phyloP scores from a whole-genome alignment of 2,113 vertebrate species.

The Theristicus caerulescens region DNA sequence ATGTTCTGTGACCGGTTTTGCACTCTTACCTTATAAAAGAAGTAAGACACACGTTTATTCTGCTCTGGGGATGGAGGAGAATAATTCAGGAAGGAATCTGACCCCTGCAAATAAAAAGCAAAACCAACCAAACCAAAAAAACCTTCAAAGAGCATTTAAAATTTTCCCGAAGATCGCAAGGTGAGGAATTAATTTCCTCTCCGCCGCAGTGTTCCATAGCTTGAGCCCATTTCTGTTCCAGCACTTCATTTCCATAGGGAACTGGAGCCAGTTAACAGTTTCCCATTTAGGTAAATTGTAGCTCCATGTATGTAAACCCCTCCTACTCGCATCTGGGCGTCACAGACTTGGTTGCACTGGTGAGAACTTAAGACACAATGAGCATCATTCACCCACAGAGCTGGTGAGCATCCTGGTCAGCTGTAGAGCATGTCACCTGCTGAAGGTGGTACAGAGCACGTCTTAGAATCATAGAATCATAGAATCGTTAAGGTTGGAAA shows the following conservation, averaged over 20 bases:
- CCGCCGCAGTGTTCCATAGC: fast-evolving
- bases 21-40: neutral
- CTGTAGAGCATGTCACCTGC: neutral
- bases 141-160: neutral
- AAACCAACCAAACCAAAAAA: neutral
- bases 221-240: neutral
- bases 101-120: neutral
- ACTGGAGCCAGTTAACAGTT: neutral
- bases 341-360: neutral
- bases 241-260: neutral
- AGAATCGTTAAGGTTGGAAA: no score
- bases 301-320: neutral
- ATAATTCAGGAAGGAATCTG: neutral
- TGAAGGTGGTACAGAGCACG: neutral
- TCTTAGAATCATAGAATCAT: no score
- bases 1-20: neutral
- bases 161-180: neutral
- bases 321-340: neutral
- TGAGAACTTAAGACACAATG: neutral
- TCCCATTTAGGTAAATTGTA: neutral
- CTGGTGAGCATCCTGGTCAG: neutral
- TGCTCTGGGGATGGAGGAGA: neutral
- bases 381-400: neutral
- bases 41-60: neutral
- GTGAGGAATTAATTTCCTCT: neutral